Conservation (phyloP, 2,888 invertebrate species). For the Lasioglossum pauxillum region DNA sequence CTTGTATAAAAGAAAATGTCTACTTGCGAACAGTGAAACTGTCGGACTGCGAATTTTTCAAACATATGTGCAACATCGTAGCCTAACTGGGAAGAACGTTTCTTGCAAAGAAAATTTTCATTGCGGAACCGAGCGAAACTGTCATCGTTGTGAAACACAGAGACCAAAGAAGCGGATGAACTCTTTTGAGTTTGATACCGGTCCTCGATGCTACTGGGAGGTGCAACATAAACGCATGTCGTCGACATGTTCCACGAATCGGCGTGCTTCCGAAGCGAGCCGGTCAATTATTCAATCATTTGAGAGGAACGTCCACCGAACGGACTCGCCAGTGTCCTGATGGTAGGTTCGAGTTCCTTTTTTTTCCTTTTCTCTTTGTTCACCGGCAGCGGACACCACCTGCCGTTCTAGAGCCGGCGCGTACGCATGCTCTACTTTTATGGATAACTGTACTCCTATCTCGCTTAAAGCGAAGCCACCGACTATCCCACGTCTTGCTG, state of each 20-base stretch:
- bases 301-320: constrained; percentile 38
- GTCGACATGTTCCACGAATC: constrained; percentile 26
- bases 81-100: neutral
- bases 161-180: neutral
- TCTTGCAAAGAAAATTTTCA: neutral
- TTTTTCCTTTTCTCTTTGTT: constrained; percentile 70
- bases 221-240: constrained; percentile 30
- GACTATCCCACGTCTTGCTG: constrained; percentile 58
- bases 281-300: constrained; percentile 63
- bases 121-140: neutral
- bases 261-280: constrained; percentile 34
- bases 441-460: constrained; percentile 76
- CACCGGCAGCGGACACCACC: constrained; percentile 75
- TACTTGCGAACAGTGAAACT: neutral
- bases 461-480: constrained; percentile 67
- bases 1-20: neutral
- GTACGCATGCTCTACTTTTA: constrained; percentile 78
- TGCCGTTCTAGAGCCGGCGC: constrained; percentile 71
- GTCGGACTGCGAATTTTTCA: neutral
- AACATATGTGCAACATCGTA: neutral
- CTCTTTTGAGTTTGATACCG: neutral
- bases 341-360: constrained; percentile 55
- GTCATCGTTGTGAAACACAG: neutral
- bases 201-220: neutral
- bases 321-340: constrained; percentile 58